Conservation (phyloP, 2,888 invertebrate species). For the Saturnia pavonia region DNA sequence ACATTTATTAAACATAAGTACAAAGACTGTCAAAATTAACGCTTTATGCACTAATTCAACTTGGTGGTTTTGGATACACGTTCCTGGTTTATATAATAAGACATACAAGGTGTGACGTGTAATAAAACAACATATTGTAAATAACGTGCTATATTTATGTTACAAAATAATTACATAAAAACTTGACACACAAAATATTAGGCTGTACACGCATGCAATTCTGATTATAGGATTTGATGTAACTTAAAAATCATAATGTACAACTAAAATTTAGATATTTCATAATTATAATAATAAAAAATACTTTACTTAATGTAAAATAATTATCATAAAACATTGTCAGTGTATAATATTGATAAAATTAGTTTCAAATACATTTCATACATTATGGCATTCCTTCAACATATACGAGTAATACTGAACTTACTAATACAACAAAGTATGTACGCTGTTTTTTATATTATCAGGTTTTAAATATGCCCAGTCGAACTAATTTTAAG, state of each 20-base stretch:
- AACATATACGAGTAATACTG: constrained; percentile 79
- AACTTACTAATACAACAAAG: constrained; percentile 79
- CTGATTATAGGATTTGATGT: constrained; percentile 61
- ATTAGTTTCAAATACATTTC: constrained; percentile 69
- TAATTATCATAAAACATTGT: constrained; percentile 60
- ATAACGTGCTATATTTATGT: constrained; percentile 82
- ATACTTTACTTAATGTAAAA: constrained; percentile 64
- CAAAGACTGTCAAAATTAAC: too few species aligned
- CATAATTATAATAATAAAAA: constrained; percentile 50
- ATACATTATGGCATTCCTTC: constrained; percentile 77
- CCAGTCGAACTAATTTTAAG: not conserved
- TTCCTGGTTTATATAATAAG: too few species aligned
- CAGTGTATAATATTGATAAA: constrained; percentile 54
- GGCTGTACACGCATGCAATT: constrained; percentile 78
- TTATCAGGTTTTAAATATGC: constrained; percentile 25
- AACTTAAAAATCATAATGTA: constrained; percentile 68
- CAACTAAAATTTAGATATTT: constrained; percentile 59
- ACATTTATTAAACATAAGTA: too few species aligned
- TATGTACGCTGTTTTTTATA: constrained; percentile 51
- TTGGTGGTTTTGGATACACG: too few species aligned
- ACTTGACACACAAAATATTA: constrained; percentile 72
- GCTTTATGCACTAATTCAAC: too few species aligned
- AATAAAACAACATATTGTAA: constrained; percentile 64
- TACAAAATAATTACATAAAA: constrained; percentile 82
- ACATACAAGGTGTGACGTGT: not conserved